Evolutionary conservation across 2,888 invertebrate genomes (phyloP).

Genomic region (Caenorhabditis auriculariae): DNA sequence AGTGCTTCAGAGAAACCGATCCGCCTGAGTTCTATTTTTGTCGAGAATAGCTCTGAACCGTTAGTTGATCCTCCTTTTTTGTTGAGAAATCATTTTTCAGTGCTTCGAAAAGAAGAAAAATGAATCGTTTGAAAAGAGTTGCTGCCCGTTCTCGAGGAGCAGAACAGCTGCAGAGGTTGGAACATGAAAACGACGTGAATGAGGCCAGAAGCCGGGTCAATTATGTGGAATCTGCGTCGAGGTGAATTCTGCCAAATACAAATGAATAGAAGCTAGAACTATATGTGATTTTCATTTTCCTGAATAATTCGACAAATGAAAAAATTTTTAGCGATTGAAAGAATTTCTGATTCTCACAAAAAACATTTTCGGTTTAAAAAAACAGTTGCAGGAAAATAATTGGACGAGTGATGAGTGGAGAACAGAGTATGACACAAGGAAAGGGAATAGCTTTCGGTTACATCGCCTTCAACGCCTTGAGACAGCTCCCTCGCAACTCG

Average conservation of each 20-base stretch:
- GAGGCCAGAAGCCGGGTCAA: conserved; percentile 10
- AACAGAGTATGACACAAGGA: conserved; percentile 42
- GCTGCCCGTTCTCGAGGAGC: conserved; percentile 17
- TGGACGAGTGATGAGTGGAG: conserved; percentile 50
- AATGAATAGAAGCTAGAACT: too few relatives aligned
- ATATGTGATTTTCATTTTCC: too few relatives aligned
- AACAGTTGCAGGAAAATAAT: conserved; percentile 40
- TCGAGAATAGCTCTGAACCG: too few relatives aligned
- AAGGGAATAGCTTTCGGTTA: conserved; percentile 37
- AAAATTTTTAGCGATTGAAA: too few relatives aligned
- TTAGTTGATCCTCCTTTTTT: conserved; percentile 6
- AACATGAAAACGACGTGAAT: conserved; percentile 13
- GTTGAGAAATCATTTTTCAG: conserved; percentile 4
- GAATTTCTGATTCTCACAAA: too few relatives aligned
- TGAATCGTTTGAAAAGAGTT: conserved; percentile 12
- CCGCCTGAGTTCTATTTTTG: conserved; percentile 19
- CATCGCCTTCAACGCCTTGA: conserved; percentile 28
- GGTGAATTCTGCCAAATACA: too few relatives aligned
- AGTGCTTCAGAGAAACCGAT: conserved; percentile 36
- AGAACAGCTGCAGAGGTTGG: conserved; percentile 19
- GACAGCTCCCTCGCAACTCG: conserved; percentile 11
- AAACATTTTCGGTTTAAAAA: too few relatives aligned
- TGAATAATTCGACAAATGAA: too few relatives aligned
- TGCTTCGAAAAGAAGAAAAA: not conserved
- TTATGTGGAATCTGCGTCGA: conserved; percentile 28